These are phyloP conservation scores for Eudyptes chrysolophus DNA, from an alignment of 2,113 vertebrate species.

Conservation along the genomic window DNA sequence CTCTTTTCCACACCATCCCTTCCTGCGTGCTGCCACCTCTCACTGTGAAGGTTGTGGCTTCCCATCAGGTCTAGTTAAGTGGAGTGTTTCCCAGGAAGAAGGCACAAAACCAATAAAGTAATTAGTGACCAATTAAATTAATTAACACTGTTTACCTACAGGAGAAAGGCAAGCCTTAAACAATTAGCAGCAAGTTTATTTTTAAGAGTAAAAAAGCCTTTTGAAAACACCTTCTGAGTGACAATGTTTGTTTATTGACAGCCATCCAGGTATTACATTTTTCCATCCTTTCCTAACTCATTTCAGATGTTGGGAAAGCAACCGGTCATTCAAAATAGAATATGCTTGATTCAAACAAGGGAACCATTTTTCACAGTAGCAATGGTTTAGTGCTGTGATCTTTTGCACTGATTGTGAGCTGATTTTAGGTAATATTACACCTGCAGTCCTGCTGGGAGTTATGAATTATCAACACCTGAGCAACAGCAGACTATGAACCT, in stretches of 20 bases:
- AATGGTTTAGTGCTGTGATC: not conserved
- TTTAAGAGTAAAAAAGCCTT: slow-evolving; percentile 35
- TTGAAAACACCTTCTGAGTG: slow-evolving; percentile 49
- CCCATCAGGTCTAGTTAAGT: not conserved
- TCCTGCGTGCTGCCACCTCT: not conserved
- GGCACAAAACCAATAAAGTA: slow-evolving; percentile 28
- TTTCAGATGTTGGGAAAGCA: slow-evolving; percentile 50
- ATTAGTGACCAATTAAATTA: slow-evolving; percentile 47
- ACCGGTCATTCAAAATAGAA: not conserved
- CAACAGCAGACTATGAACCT: not conserved
- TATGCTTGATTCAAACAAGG: not conserved
- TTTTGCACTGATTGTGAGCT: not conserved
- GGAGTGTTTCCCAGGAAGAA: not conserved
- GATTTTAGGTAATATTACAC: not conserved
- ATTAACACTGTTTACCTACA: slow-evolving; percentile 51
- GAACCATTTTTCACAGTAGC: not conserved
- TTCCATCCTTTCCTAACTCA: slow-evolving; percentile 23
- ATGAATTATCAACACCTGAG: not conserved
- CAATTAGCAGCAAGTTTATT: slow-evolving; percentile 57
- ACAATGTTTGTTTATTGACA: slow-evolving; percentile 54
- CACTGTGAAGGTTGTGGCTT: not conserved
- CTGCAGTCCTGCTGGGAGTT: not conserved
- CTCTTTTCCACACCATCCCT: not conserved
- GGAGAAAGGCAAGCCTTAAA: slow-evolving; percentile 50
- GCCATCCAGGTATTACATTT: slow-evolving; percentile 19